Evolutionary conservation across 2,113 vertebrate species (phyloP), one percentile per base, ranked within the genome.

Genomic region (Coracopsis vasa): DNA sequence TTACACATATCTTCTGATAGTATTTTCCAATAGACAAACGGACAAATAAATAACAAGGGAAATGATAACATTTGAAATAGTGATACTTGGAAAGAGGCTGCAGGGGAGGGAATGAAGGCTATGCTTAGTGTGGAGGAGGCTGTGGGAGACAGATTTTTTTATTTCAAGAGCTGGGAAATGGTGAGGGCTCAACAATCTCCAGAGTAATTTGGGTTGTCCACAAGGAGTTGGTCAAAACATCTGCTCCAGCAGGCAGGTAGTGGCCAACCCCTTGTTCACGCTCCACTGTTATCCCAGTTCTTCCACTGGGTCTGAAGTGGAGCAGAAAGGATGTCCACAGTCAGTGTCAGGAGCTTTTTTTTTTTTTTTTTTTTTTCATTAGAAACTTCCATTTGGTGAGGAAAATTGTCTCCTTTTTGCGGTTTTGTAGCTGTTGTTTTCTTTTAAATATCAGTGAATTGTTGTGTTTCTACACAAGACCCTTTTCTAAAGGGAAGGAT

Each of bases 211-310:
- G 11, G 33, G 18, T 35, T 65, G 15, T 29, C 31, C 17, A 53
- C 20, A 70, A 72, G 39, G 10, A 58, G 8, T 41, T 31, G 8
- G 0, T 18, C 53, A 54, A 54, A 86, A 10, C 2, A 0, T 9
- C 24, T 56, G 17, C 29, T 66, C 29, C 23, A 8, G 47, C 16
- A 77, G 17, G 12, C 25, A 67, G 10, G 8, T 17, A 35, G 23
- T 6, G 6, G 13, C 24, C 66, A 79, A 21, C 45, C 15, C 19
- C 67, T 18, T 6, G 1, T 24, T 20, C 25, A 6, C 16, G 60
- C 13, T 31, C 56, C 19, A 28, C 14, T 45, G 33, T 4, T 51
- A 13, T 33, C 12, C 15, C 29, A 37, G 0, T n/a, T 66, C 51
- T 80, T 54, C 50, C 14, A 75, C 6, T 19, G 18, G 8, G 9